These are phyloP conservation scores for Rosalia funebris DNA, from an alignment of 2,888 invertebrate species.

Conservation along the genomic window DNA sequence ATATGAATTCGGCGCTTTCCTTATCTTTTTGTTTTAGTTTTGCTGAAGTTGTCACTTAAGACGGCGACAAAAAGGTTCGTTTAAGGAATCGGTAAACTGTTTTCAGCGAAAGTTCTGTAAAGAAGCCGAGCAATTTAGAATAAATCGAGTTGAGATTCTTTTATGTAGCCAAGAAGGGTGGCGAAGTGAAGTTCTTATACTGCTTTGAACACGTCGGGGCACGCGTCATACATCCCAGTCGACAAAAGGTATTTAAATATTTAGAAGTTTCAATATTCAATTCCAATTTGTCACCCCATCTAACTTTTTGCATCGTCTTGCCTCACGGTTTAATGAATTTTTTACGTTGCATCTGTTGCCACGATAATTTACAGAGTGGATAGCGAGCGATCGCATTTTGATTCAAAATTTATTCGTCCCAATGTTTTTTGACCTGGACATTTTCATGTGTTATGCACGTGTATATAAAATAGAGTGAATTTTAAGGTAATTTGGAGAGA, in stretches of 20 bases:
- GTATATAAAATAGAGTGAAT: too few species aligned
- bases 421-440: too few species aligned
- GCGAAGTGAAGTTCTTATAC: conserved; percentile 13
- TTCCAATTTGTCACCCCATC: conserved; percentile 12
- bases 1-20: conserved; percentile 3
- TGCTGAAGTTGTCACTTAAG: conserved; percentile 18
- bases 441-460: too few species aligned
- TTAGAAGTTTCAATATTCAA: conserved; percentile 15
- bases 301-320: not conserved
- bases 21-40: conserved; percentile 17
- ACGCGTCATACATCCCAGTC: conserved; percentile 11
- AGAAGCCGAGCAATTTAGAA: conserved; percentile 15
- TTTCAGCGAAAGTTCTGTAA: conserved; percentile 17
- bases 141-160: conserved; percentile 24
- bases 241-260: conserved; percentile 25
- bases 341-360: not conserved
- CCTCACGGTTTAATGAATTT: conserved; percentile 9
- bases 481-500: too few species aligned
- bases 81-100: conserved; percentile 13
- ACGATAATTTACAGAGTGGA: too few species aligned
- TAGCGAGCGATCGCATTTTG: too few species aligned
- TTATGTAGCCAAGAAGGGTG: conserved; percentile 16
- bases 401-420: too few species aligned
- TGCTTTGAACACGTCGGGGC: not conserved
- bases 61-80: conserved; percentile 22